Base-by-base conservation (phyloP, 2,797 vertebrate species). In the Notamacropus eugenii region DNA sequence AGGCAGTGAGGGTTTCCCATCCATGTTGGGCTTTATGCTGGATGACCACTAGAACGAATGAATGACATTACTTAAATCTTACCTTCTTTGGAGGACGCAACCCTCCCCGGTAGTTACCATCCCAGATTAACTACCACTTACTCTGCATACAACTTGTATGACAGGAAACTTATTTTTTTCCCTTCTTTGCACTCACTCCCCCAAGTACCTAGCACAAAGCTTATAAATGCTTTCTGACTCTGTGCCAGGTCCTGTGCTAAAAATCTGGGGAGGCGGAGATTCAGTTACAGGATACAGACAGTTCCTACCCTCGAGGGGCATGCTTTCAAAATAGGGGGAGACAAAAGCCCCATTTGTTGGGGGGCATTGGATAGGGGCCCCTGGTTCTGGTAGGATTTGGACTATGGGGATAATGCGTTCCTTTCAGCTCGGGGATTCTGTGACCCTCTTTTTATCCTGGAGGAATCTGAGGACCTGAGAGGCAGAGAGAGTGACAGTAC, bases 21-120 rank as follows among this genome's bases (percentile, higher is more conserved):
- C 12, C 46, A 40, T 40, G 34, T n/a, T 19, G 19, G 11, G 46
- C 57, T 9, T 62, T 46, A 90, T 22, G 28, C 62, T 67, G 55
- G 58, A 82, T 40, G 67, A 46, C 19, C n/a, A 24, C 2, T 82
- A 10, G n/a, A 46, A 50, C 46, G 90, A n/a, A 97, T 97, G 98
- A 57, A 57, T 6, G 29, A 31, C 6, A 74, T 40, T 22, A 8
- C 3, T 82, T 82, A 74, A 40, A 74, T 40, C n/a, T 19, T 9
- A 97, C 95, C 96, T 96, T 91, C 95, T 96, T 93, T 56, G 0
- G 93, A 95, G 95, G 91, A 96, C 95, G 90, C 97, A 22, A 22
- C 16, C 6, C 19, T 46, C 0, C 62, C 95, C 93, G 52, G 58
- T 74, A 91, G 62, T 93, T 96, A 90, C 91, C 94, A 1, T 87